Percentiles rank a stretch among this genome's conserved stretches.
Evolutionary conservation across 2,113 vertebrate species (phyloP).

Genomic region (Thryonomys swinderianus): DNA sequence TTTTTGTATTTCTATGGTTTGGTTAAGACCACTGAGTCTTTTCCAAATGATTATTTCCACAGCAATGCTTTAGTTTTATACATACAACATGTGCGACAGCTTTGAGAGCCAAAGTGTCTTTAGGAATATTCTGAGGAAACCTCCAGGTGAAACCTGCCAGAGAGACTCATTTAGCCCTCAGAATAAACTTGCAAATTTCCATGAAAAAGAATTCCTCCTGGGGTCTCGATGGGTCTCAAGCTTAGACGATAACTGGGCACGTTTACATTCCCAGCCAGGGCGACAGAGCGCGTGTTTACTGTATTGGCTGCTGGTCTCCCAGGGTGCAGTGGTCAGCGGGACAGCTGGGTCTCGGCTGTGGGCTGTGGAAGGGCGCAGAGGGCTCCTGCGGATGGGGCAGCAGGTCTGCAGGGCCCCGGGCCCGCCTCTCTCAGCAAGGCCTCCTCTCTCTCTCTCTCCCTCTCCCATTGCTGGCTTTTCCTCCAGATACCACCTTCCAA

Average conservation of each 20-base stretch:
- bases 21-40: not conserved
- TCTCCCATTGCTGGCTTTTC: not conserved
- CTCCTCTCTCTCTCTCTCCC: not conserved
- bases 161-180: not conserved
- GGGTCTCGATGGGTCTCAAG: not conserved
- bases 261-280: not conserved
- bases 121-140: not conserved
- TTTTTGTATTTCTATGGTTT: constrained; percentile 13
- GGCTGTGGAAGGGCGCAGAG: not conserved
- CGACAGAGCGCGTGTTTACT: too few relatives aligned
- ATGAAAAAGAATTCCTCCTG: not conserved
- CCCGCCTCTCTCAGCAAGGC: not conserved
- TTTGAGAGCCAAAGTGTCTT: not conserved
- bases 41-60: not conserved
- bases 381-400: not conserved
- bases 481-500: not conserved
- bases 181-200: not conserved
- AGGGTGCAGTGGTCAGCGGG: not conserved
- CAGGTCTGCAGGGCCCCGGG: fast-evolving
- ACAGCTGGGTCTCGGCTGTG: not conserved
- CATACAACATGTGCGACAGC: not conserved
- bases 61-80: not conserved
- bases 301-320: too few relatives aligned
- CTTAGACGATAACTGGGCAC: not conserved
- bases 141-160: not conserved